Conservation (phyloP, 2,113 vertebrate genomes). For the Serinus canaria region DNA sequence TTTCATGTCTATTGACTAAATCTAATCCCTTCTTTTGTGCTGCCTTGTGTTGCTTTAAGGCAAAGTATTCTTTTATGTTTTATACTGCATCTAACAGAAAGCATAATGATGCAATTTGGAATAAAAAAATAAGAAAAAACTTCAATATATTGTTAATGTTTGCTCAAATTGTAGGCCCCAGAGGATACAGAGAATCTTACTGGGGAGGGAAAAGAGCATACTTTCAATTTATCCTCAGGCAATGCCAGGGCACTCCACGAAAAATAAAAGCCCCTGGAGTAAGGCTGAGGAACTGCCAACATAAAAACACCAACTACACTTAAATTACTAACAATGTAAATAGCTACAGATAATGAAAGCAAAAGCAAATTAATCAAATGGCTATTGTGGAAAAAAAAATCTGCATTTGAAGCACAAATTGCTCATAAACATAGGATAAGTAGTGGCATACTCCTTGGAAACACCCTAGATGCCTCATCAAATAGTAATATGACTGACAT, state of each 20-base stretch:
- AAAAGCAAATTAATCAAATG: constrained; percentile 73
- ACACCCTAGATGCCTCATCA: background rate
- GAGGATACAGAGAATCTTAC: constrained; percentile 46
- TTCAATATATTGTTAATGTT: constrained; percentile 40
- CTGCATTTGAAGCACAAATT: constrained; percentile 57
- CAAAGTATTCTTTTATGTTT: background rate
- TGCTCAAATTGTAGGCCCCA: constrained; percentile 70
- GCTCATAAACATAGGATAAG: background rate
- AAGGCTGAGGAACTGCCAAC: constrained; percentile 74
- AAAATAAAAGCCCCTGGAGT: constrained; percentile 72
- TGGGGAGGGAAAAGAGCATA: constrained; percentile 70
- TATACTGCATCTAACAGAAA: background rate
- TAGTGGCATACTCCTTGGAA: background rate
- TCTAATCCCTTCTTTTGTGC: background rate
- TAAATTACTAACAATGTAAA: background rate
- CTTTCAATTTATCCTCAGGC: constrained; percentile 75
- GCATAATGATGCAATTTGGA: background rate
- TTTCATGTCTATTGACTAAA: background rate
- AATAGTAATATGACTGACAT: background rate
- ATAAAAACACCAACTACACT: background rate
- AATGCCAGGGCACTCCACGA: constrained; percentile 71
- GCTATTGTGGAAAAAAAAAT: constrained; percentile 81
- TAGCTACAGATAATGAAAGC: background rate
- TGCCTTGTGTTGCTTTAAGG: background rate
- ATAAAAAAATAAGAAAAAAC: background rate